Percentiles rank a stretch among this genome's conserved stretches.
These are phyloP conservation scores for Tenthredo scrophulariae DNA, from an alignment of 2,888 invertebrate species.

Conservation along the genomic window DNA sequence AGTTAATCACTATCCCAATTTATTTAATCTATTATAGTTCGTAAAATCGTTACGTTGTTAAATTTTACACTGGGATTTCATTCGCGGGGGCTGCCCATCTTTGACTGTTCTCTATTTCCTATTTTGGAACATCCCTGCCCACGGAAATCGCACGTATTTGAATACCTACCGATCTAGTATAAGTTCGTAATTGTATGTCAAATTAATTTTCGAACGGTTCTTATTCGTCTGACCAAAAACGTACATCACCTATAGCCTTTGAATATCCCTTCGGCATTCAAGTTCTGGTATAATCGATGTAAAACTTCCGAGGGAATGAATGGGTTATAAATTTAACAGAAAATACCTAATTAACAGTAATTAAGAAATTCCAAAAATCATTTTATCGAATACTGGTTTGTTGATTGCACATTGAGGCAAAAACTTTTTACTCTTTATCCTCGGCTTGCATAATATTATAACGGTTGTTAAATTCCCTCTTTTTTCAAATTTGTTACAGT, in stretches of 20 bases:
- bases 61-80: background rate
- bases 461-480: background rate
- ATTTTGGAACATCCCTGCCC: constrained; percentile 4
- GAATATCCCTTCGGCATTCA: background rate
- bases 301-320: background rate
- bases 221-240: background rate
- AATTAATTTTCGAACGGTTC: background rate
- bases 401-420: background rate
- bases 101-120: background rate
- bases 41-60: background rate
- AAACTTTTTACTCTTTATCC: background rate
- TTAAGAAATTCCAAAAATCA: background rate
- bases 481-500: background rate
- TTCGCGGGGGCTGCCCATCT: background rate
- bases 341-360: background rate
- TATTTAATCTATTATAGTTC: background rate
- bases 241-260: background rate
- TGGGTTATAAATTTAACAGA: background rate
- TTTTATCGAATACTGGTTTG: background rate
- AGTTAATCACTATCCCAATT: background rate
- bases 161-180: background rate
- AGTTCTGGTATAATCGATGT: background rate
- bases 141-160: background rate
- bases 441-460: background rate
- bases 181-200: background rate